Conservation (phyloP, 1,140 invertebrate genomes). For the Zaprionus nigranus region DNA sequence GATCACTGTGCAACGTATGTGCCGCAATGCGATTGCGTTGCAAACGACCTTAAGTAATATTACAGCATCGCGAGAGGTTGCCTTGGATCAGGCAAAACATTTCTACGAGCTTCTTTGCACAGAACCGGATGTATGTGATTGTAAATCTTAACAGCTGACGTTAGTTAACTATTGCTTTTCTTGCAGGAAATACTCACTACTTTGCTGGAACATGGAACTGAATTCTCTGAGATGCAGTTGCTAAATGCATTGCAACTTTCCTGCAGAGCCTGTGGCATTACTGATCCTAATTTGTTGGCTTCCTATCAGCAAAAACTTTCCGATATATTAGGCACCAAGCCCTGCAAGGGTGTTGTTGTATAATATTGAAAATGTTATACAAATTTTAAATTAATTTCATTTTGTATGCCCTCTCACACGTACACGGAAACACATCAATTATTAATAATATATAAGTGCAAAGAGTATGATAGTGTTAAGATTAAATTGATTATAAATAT, state of each 20-base stretch:
- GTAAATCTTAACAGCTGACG: no score
- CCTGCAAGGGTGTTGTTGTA: constrained; percentile 78
- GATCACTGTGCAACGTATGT: constrained; percentile 92
- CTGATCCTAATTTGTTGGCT: constrained; percentile 84
- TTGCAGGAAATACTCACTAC: constrained; percentile 92
- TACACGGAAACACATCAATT: constrained; percentile 32
- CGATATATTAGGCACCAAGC: constrained; percentile 85
- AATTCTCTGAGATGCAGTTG: constrained; percentile 94
- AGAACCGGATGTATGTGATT: constrained; percentile 88
- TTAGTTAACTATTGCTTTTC: background rate
- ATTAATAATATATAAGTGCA: constrained; percentile 58
- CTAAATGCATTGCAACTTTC: constrained; percentile 92
- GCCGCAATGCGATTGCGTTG: constrained; percentile 93
- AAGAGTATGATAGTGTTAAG: constrained; percentile 61
- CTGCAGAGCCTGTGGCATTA: constrained; percentile 84
- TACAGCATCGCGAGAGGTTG: constrained; percentile 92
- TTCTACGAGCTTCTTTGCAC: constrained; percentile 95
- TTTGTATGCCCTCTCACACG: constrained; percentile 25
- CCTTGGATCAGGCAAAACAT: constrained; percentile 94
- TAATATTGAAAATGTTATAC: constrained; percentile 45
- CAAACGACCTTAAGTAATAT: constrained; percentile 95
- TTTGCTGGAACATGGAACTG: constrained; percentile 92
- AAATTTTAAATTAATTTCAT: constrained; percentile 46
- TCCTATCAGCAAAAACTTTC: constrained; percentile 85
- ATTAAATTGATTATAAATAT: constrained; percentile 61